Evolutionary conservation across 1,140 invertebrate genomes (phyloP), one percentile per base, ranked within the genome.

Genomic region (Drosophila repleta): DNA sequence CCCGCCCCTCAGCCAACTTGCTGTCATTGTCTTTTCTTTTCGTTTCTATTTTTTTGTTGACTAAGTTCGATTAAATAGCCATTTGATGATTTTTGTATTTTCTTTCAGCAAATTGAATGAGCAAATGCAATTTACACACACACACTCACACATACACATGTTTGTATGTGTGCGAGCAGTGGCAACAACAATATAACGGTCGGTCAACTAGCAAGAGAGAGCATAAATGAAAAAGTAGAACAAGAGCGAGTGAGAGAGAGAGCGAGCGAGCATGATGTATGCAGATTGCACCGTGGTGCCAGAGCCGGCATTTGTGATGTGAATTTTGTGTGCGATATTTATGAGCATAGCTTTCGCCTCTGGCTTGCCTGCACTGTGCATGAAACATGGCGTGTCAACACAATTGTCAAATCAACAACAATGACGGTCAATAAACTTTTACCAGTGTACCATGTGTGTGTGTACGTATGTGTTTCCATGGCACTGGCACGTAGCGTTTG

Each of bases 391-490:
- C 74, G 77, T 80, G 79, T 63, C 66, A 71, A 74, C 64, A 72
- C 64, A 72, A 79, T 65, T 82, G 78, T 88, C 83, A 87, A 85
- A 87, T 88, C 83, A 79, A 82, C 82, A 82, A 76, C 75, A 85
- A 85, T 78, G 83, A 88, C 82, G 82, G 82, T 82, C 82, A 82
- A 87, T 82, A 87, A 87, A 88, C 83, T 82, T 88, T 79, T 68
- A 56, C 66, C 66, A 70, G 43, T 75, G 72, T 71, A 64, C 35
- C 24, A 26, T 51, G 2, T 21, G 10, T 18, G 21, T 56, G 10
- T 45, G n/a, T 55, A 6, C 51, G 49, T 53, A 15, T 71, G 17
- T 67, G 58, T 74, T 52, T 74, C 60, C 48, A 75, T 72, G 63
- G 48, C 55, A 67, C 37, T 51, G 39, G 71, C 65, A 69, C 57